A percentile compares a stretch with the other conserved stretches of the same genome.
Evolutionary conservation across 2,797 vertebrate genomes (phyloP).

Genomic region (Rhinophrynus dorsalis): DNA sequence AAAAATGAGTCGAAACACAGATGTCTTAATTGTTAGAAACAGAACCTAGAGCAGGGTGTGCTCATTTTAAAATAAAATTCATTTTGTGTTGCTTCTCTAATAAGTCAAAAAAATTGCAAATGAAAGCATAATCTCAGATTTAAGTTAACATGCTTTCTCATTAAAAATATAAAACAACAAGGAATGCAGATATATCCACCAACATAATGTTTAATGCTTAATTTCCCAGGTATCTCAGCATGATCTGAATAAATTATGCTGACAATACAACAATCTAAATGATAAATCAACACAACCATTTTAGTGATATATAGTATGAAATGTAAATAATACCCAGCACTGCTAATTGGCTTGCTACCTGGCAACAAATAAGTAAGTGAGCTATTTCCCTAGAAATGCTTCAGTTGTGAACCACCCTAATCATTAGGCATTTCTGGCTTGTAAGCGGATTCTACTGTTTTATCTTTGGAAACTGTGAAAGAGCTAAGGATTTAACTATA

Average conservation of each 20-base stretch:
- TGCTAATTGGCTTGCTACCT: constrained; percentile 88
- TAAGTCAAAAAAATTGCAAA: constrained; percentile 52
- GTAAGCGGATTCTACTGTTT: constrained; percentile 58
- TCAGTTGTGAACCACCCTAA: constrained; percentile 59
- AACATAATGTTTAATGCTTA: constrained; percentile 75
- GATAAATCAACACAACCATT: constrained; percentile 86
- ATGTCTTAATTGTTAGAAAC: constrained; percentile 42
- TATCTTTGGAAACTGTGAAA: constrained; percentile 39
- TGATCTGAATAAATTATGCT: constrained; percentile 84
- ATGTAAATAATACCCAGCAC: constrained; percentile 89
- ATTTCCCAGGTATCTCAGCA: constrained; percentile 79
- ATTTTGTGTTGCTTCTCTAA: constrained; percentile 33
- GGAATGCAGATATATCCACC: constrained; percentile 59
- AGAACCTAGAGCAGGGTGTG: not conserved
- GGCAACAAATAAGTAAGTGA: constrained; percentile 77
- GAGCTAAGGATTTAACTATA: constrained; percentile 45
- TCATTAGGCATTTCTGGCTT: constrained; percentile 70
- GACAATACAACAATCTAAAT: constrained; percentile 77
- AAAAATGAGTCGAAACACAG: not conserved
- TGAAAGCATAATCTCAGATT: constrained; percentile 63
- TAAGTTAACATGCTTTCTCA: constrained; percentile 69
- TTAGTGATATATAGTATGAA: constrained; percentile 87
- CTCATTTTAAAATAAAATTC: constrained; percentile 42
- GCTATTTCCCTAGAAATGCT: constrained; percentile 56
- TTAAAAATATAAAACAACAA: constrained; percentile 54